Base-by-base conservation (phyloP, 1,140 invertebrate species). In the Coenobita brevimanus region DNA sequence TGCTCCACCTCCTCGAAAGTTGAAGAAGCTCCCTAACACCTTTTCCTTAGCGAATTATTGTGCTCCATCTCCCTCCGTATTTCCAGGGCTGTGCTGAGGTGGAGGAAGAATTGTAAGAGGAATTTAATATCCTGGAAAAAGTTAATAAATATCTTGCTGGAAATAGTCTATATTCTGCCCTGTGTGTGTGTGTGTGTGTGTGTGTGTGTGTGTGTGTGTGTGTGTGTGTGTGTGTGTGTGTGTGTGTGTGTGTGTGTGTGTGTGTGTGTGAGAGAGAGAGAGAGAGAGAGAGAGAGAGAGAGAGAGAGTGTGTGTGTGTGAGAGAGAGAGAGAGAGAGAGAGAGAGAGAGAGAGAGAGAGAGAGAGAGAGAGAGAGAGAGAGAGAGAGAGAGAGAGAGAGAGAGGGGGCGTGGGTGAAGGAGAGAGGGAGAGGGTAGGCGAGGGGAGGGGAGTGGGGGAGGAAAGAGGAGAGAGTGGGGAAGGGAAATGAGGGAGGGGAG, bases 131-230 rank as follows among this genome's bases (percentile, higher is more conserved):
- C n/a, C n/a, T n/a, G n/a, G n/a, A n/a, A n/a, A n/a, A n/a, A 50
- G 46, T 50, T 50, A 8, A 50, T 50, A 17, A 17, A 50, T 50
- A 50, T 50, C 46, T 50, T 50, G 46, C 17, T 50, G 46, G 6
- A 8, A 17, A 50, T 6, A 50, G 46, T 50, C 13, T 69, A 27
- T 69, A 33, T 75, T 6, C 8, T 21, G 6, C 13, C 33, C 13
- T 38, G 71, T 75, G 33, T 75, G 71, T 75, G 30, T 75, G 71
- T 38, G 33, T 75, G 71, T 75, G 71, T 62, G 36, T 62, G 57
- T 81, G 57, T 81, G 36, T 60, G 30, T 57, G 57, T 81, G 27
- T 81, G 24, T 81, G 24, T 60, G 30, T 57, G 15, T 60, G 43
- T 24, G 13, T 62, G n/a, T 82, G 79, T 64, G 30, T 64, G 13